These are phyloP conservation scores for Gymnothorax javanicus DNA, from an alignment of 2,797 vertebrate species.

Conservation along the genomic window DNA sequence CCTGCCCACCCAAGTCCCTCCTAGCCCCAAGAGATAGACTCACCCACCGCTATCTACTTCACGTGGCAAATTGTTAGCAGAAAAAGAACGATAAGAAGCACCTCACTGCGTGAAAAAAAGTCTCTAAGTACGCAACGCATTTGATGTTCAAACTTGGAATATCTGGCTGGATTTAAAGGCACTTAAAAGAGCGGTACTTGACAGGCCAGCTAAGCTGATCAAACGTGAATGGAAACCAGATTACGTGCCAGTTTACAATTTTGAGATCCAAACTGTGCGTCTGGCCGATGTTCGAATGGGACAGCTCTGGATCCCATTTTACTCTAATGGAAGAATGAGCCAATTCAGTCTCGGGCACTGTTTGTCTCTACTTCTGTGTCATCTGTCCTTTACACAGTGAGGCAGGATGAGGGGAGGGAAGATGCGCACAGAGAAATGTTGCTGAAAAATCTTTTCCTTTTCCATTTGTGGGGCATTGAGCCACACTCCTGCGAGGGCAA, in stretches of 20 bases:
- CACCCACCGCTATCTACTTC: conserved; percentile 30
- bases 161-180: conserved; percentile 49
- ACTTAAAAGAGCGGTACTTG: conserved; percentile 50
- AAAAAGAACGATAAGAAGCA: conserved; percentile 26
- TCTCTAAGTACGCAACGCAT: conserved; percentile 37
- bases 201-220: conserved; percentile 47
- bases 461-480: not conserved
- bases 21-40: conserved; percentile 13
- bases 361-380: not conserved
- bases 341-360: conserved; percentile 37
- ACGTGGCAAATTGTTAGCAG: conserved; percentile 34
- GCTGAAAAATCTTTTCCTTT: conserved; percentile 23
- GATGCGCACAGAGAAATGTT: not conserved
- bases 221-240: conserved; percentile 52
- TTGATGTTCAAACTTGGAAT: conserved; percentile 43
- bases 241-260: conserved; percentile 32
- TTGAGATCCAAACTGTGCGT: conserved; percentile 25
- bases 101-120: conserved; percentile 25
- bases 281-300: conserved; percentile 20
- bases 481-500: not conserved
- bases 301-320: conserved; percentile 47
- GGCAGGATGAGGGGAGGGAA: conserved; percentile 18
- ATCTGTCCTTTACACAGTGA: conserved; percentile 31
- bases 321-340: conserved; percentile 30
- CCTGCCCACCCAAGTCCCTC: not conserved